These are phyloP conservation scores for Octopus bimaculoides DNA, from an alignment of 1,140 invertebrate genomes.

Conservation along the genomic window DNA sequence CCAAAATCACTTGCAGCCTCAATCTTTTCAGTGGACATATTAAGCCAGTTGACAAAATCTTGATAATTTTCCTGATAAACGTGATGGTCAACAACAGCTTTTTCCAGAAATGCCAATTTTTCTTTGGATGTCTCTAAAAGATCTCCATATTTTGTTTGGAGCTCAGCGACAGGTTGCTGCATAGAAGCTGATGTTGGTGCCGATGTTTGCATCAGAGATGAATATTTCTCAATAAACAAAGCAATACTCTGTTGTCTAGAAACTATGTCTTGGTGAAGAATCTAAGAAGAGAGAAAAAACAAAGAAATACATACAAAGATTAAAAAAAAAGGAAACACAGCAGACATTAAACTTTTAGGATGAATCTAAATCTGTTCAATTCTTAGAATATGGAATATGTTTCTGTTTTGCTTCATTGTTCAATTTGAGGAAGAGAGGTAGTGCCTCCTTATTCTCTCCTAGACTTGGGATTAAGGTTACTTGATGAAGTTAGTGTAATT, in stretches of 20 bases:
- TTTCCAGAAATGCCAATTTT: slow-evolving; percentile 78
- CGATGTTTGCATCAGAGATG: slow-evolving; percentile 72
- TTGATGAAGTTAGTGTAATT: too few species aligned
- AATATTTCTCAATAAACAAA: slow-evolving; percentile 87
- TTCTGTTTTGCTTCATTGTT: too few species aligned
- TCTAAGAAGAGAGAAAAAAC: slow-evolving; percentile 29
- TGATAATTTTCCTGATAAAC: slow-evolving; percentile 84
- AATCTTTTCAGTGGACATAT: slow-evolving; percentile 80
- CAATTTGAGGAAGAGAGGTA: too few species aligned
- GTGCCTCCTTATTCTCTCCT: too few species aligned
- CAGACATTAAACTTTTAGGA: too few species aligned
- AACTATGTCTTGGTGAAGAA: slow-evolving; percentile 90
- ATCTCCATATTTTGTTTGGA: slow-evolving; percentile 83
- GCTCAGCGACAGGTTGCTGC: slow-evolving; percentile 83
- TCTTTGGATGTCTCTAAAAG: slow-evolving; percentile 85
- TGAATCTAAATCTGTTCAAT: too few species aligned
- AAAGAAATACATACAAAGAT: neutral
- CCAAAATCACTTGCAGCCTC: slow-evolving; percentile 83
- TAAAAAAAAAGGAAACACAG: too few species aligned
- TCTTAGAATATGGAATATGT: too few species aligned
- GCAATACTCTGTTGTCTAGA: slow-evolving; percentile 87
- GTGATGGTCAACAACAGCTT: slow-evolving; percentile 82
- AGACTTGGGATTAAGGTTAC: too few species aligned
- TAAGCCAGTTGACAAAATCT: slow-evolving; percentile 86
- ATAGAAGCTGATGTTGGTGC: slow-evolving; percentile 42